Conservation (phyloP, 2,113 vertebrate species). For the Philantomba maxwellii region DNA sequence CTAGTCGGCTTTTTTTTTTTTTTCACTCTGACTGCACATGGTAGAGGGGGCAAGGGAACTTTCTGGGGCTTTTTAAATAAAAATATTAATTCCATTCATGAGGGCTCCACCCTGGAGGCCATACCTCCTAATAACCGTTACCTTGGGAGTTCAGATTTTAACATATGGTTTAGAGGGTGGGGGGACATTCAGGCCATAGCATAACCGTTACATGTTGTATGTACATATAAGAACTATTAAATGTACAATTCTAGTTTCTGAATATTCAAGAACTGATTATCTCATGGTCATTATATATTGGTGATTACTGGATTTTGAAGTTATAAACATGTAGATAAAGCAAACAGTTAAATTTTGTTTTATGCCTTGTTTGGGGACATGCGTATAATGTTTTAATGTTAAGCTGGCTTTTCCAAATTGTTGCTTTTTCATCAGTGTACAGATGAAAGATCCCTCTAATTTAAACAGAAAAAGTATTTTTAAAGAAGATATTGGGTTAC, state of each 20-base stretch:
- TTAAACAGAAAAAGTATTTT: not conserved
- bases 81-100: not conserved
- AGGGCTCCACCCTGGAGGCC: not conserved
- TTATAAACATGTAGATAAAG: not conserved
- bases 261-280: not conserved
- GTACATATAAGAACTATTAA: not conserved
- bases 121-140: not conserved
- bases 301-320: not conserved
- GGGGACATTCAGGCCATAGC: not conserved
- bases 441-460: not conserved
- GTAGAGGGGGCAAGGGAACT: not conserved
- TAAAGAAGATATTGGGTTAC: not conserved
- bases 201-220: not conserved
- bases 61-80: not conserved
- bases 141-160: not conserved
- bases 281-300: not conserved
- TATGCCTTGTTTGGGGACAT: not conserved
- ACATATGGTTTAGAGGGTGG: not conserved
- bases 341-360: not conserved
- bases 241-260: not conserved
- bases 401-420: not conserved
- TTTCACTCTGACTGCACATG: not conserved
- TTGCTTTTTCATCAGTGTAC: not conserved
- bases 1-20: not conserved
- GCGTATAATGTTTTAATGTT: not conserved